Conservation (phyloP, 2,113 vertebrate species). For the Pseudorasbora parva region DNA sequence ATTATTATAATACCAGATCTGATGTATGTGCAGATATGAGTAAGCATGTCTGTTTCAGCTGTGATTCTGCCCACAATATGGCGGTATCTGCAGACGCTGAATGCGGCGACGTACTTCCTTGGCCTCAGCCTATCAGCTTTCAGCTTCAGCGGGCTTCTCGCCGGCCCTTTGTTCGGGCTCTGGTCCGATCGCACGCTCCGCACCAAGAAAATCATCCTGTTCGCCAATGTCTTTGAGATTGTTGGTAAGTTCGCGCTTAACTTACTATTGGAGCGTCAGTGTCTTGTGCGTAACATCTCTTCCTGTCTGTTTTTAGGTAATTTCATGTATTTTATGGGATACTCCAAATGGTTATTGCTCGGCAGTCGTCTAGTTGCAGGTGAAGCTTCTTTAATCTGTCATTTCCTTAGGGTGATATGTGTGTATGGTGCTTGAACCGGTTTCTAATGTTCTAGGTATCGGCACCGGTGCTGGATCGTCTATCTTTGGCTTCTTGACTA, state of each 20-base stretch:
- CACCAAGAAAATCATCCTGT: slow-evolving; percentile 81
- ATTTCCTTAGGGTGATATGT: background rate
- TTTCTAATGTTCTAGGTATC: slow-evolving; percentile 68
- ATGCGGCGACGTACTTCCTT: slow-evolving; percentile 80
- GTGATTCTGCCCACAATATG: slow-evolving; percentile 86
- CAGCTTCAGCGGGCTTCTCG: slow-evolving; percentile 80
- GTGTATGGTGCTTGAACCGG: background rate
- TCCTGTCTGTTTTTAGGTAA: slow-evolving; percentile 72
- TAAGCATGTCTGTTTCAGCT: slow-evolving; percentile 63
- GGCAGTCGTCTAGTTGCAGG: slow-evolving; percentile 83
- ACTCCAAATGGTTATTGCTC: slow-evolving; percentile 84
- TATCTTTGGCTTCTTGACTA: slow-evolving; percentile 81
- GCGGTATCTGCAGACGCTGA: slow-evolving; percentile 79
- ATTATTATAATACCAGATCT: background rate
- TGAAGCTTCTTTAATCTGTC: slow-evolving; percentile 53
- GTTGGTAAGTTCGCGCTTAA: slow-evolving; percentile 67
- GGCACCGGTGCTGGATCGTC: slow-evolving; percentile 81
- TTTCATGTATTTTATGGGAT: slow-evolving; percentile 84
- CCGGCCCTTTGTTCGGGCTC: slow-evolving; percentile 79
- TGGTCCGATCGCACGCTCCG: slow-evolving; percentile 77
- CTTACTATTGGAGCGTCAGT: background rate
- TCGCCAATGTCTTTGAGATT: slow-evolving; percentile 83
- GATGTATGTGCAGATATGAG: background rate
- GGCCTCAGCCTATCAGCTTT: slow-evolving; percentile 82
- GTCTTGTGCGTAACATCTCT: background rate